phyloP scores from a whole-genome alignment of 2,797 vertebrate genomes.

The Cygnus olor region DNA sequence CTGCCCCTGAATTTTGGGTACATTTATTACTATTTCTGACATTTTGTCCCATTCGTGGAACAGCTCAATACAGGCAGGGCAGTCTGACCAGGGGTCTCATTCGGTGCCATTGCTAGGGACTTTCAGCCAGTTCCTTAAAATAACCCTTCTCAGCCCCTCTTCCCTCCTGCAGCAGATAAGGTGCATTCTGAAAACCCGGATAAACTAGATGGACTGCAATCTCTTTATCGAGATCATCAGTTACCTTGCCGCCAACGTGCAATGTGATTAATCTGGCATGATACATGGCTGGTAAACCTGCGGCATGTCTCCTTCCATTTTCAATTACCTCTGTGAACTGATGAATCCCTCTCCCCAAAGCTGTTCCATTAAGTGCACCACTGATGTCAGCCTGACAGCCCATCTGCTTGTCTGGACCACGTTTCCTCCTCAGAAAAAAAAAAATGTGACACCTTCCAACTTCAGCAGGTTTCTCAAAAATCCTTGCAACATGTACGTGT shows the following conservation, averaged over 20 bases:
- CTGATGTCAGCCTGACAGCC: conserved; percentile 65
- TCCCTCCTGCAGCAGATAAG: background rate
- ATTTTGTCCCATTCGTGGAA: background rate
- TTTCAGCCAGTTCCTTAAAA: background rate
- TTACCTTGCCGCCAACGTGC: background rate
- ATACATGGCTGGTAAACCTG: conserved; percentile 23
- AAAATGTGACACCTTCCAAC: conserved; percentile 28
- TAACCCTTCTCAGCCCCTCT: background rate
- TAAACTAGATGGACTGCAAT: background rate
- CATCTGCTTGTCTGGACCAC: conserved; percentile 62
- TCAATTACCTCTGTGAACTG: conserved; percentile 55
- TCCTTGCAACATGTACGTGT: background rate
- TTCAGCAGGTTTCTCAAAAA: conserved; percentile 55
- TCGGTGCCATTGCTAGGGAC: background rate
- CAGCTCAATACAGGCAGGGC: background rate
- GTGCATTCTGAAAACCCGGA: background rate
- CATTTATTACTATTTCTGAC: background rate
- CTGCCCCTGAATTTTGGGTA: background rate
- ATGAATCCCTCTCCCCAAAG: conserved; percentile 48
- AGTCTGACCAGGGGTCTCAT: background rate
- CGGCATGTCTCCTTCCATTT: conserved; percentile 22
- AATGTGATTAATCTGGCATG: conserved; percentile 11
- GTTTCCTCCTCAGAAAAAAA: conserved; percentile 26
- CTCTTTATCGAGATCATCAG: conserved; percentile 35
- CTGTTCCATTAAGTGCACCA: conserved; percentile 40